phyloP scores from a whole-genome alignment of 2,797 vertebrate species.

The Sebastes hubbsi region DNA sequence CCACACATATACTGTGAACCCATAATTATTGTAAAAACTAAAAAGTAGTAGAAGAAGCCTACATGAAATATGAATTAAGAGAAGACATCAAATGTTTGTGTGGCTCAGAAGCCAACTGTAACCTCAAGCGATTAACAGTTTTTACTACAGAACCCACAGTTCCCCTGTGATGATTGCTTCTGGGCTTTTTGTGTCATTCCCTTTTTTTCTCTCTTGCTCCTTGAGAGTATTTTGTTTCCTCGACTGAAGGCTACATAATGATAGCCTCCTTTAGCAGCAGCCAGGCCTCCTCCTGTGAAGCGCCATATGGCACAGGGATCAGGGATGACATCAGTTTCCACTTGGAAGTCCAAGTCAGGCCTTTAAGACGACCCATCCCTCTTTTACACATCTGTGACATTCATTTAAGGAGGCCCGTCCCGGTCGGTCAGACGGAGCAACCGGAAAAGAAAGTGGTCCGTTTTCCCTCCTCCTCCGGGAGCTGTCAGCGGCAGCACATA shows the following conservation, averaged over 20 bases:
- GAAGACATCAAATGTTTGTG: neutral
- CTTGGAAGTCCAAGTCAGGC: conserved; percentile 68
- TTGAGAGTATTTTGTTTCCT: conserved; percentile 56
- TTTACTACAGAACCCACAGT: conserved; percentile 15
- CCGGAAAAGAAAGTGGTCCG: conserved; percentile 50
- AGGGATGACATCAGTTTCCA: conserved; percentile 80
- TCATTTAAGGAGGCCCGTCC: conserved; percentile 51
- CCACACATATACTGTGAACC: neutral
- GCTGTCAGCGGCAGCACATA: conserved; percentile 46
- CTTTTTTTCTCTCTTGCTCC: neutral
- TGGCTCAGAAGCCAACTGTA: neutral
- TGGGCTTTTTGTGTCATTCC: conserved; percentile 7
- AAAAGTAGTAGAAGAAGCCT: neutral
- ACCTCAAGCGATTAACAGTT: neutral
- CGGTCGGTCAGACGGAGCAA: conserved; percentile 28
- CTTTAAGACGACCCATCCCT: conserved; percentile 58
- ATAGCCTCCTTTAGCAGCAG: conserved; percentile 60
- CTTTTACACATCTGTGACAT: conserved; percentile 68
- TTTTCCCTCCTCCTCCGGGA: conserved; percentile 31
- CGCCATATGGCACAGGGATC: conserved; percentile 46
- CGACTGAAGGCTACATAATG: conserved; percentile 61
- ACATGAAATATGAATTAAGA: neutral
- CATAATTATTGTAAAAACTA: neutral
- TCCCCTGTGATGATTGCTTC: neutral
- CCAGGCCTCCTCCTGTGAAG: conserved; percentile 40